phyloP scores from a whole-genome alignment of 2,888 invertebrate species.

The Perizoma affinitatum region DNA sequence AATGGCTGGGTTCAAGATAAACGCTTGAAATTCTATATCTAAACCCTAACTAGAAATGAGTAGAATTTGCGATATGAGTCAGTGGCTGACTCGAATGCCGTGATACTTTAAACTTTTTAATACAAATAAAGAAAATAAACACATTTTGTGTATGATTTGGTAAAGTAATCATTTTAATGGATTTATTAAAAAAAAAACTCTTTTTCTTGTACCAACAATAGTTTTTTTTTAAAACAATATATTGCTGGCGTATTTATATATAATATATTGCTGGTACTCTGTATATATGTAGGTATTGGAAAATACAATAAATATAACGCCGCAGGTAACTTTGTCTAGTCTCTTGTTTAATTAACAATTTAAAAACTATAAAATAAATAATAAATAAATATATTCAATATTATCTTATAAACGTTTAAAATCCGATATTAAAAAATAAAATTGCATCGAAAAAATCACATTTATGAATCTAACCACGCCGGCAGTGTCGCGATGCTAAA shows the following conservation, averaged over 20 bases:
- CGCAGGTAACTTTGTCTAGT: slow-evolving; percentile 19
- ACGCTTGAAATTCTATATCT: slow-evolving; percentile 13
- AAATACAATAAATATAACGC: slow-evolving; percentile 9
- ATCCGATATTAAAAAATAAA: slow-evolving; percentile 43
- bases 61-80: slow-evolving; percentile 23
- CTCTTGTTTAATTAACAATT: slow-evolving; percentile 39
- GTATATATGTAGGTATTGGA: no score
- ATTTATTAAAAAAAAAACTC: no score
- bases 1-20: background rate
- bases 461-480: slow-evolving; percentile 33
- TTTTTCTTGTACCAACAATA: no score
- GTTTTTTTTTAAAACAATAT: no score
- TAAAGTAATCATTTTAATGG: no score
- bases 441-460: slow-evolving; percentile 23
- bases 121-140: background rate
- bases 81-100: slow-evolving; percentile 2
- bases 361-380: slow-evolving; percentile 44
- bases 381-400: slow-evolving; percentile 37
- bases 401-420: slow-evolving; percentile 40
- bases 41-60: slow-evolving; percentile 18
- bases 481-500: slow-evolving; percentile 36
- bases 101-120: background rate
- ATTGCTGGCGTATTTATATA: no score
- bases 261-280: no score
- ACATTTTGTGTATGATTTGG: no score